Conservation (phyloP, 1,140 invertebrate genomes). For the Dufourea novaeangliae region DNA sequence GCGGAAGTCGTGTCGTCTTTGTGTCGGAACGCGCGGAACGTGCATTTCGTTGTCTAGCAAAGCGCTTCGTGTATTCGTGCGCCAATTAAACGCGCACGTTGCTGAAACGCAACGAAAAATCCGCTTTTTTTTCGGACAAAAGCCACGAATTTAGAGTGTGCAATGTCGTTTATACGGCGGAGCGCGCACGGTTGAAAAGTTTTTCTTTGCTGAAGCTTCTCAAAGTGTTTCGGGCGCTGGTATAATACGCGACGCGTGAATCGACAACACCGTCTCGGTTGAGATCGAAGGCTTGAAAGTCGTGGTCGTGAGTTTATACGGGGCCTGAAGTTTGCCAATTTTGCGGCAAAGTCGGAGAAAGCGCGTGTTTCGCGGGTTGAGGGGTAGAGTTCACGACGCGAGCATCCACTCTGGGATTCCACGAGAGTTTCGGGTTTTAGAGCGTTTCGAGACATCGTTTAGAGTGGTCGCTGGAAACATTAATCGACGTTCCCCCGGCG, state of each 20-base stretch:
- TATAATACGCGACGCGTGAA: background rate
- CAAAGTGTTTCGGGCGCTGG: background rate
- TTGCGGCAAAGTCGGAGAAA: conserved; percentile 25
- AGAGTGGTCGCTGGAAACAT: conserved; percentile 42
- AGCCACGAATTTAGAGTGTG: too few relatives aligned
- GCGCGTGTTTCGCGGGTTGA: background rate
- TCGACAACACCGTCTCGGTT: background rate
- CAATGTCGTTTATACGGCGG: too few relatives aligned
- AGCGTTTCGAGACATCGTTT: conserved; percentile 45
- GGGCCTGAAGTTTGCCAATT: conserved; percentile 51
- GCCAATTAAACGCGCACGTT: too few relatives aligned
- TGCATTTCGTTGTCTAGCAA: too few relatives aligned
- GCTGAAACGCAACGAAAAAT: too few relatives aligned
- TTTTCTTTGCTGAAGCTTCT: too few relatives aligned
- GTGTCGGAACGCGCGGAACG: too few relatives aligned
- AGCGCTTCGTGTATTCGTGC: too few relatives aligned
- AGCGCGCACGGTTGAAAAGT: too few relatives aligned
- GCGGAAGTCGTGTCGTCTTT: too few relatives aligned
- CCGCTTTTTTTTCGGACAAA: too few relatives aligned
- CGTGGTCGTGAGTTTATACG: background rate
- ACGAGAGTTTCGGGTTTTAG: conserved; percentile 39
- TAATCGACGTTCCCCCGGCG: conserved; percentile 51
- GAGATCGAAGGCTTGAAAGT: background rate
- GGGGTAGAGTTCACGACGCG: conserved; percentile 1
- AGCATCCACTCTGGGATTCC: conserved; percentile 34